Evolutionary conservation across 2,888 invertebrate genomes (phyloP).

Genomic region (Eutolmus rufibarbis): DNA sequence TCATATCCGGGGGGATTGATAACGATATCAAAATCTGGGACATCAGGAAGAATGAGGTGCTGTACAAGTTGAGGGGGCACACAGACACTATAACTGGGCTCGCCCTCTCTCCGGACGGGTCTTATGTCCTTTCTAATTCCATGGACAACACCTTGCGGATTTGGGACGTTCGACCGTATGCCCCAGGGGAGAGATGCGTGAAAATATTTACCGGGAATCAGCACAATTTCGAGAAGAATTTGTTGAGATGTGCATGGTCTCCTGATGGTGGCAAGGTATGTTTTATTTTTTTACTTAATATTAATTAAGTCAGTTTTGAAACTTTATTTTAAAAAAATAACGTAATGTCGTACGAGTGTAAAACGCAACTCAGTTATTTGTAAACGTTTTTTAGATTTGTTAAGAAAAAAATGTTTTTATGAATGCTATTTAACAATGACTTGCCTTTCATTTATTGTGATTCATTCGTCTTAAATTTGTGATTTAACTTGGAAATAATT

Average conservation of each 20-base stretch:
- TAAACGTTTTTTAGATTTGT: no score
- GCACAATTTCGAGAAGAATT: slow-evolving; percentile 97
- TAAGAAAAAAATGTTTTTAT: no score
- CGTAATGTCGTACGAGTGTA: no score
- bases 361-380: no score
- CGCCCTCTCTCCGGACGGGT: slow-evolving; percentile 77
- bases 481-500: neutral
- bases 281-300: neutral
- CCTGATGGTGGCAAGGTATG: slow-evolving; percentile 86
- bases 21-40: slow-evolving; percentile 99
- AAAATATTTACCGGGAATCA: slow-evolving; percentile 92
- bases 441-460: no score
- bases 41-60: slow-evolving; percentile 82
- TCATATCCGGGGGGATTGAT: slow-evolving; percentile 95
- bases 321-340: no score
- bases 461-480: no score
- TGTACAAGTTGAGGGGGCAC: slow-evolving; percentile 90
- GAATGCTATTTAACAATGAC: no score
- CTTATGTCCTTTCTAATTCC: slow-evolving; percentile 91
- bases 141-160: slow-evolving; percentile 96
- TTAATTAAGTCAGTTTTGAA: no score
- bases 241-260: slow-evolving; percentile 92
- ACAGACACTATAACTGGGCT: slow-evolving; percentile 94
- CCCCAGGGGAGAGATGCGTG: slow-evolving; percentile 90
- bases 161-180: slow-evolving; percentile 97